These are phyloP conservation scores for Fregata magnificens DNA, from an alignment of 2,113 vertebrate genomes.

Conservation along the genomic window DNA sequence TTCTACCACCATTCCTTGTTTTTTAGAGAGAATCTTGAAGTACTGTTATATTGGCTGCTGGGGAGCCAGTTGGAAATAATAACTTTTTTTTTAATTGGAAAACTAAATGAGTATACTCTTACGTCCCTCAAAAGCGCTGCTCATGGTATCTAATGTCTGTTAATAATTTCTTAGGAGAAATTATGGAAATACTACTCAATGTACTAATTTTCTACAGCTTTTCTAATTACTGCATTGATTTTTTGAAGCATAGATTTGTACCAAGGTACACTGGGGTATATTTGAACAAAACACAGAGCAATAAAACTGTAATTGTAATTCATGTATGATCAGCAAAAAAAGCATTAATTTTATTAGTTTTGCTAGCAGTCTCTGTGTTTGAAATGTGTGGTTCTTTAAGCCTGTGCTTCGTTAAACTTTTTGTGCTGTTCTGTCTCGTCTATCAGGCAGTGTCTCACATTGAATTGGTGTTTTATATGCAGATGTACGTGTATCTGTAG, in stretches of 20 bases:
- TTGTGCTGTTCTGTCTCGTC: neutral
- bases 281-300: conserved; percentile 10
- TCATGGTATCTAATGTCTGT: neutral
- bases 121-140: neutral
- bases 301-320: conserved; percentile 1
- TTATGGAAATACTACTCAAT: neutral
- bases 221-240: neutral
- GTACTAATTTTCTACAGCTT: neutral
- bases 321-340: neutral
- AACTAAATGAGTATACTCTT: neutral
- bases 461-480: neutral
- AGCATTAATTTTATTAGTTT: neutral
- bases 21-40: neutral
- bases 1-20: neutral
- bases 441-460: accelerated
- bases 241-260: neutral
- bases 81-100: neutral
- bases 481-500: neutral
- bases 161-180: neutral
- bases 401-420: neutral
- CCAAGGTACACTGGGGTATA: neutral
- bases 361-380: neutral
- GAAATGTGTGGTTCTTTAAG: neutral
- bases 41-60: neutral
- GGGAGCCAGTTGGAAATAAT: neutral